Percentiles rank a stretch among this genome's conserved stretches.
phyloP scores from a whole-genome alignment of 2,888 invertebrate species.

The Dryococelus australis region DNA sequence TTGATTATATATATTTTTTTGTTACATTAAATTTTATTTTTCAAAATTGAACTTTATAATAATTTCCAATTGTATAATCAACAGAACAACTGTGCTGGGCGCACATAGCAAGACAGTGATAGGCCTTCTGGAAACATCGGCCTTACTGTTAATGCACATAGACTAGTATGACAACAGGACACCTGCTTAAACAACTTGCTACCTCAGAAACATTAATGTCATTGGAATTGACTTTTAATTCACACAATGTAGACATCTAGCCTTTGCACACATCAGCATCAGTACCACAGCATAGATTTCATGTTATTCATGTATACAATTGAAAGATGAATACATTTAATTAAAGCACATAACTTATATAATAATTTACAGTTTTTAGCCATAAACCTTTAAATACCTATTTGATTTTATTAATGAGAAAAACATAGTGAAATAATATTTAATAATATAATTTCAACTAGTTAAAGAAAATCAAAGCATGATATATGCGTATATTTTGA shows the following conservation, averaged over 20 bases:
- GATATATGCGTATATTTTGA: too few relatives aligned
- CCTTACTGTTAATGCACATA: background rate
- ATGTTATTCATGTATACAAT: too few relatives aligned
- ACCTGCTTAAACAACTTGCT: background rate
- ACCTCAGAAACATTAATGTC: background rate
- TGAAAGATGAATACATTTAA: background rate
- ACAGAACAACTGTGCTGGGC: background rate
- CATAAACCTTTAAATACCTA: background rate
- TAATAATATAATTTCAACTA: too few relatives aligned
- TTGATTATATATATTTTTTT: background rate
- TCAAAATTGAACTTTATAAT: background rate
- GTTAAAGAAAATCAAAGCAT: too few relatives aligned
- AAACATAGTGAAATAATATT: too few relatives aligned
- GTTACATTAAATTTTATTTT: background rate
- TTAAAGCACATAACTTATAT: background rate
- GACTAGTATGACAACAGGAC: background rate
- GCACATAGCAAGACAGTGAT: slow-evolving; percentile 7
- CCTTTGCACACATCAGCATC: background rate
- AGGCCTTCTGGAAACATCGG: background rate
- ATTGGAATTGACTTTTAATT: background rate
- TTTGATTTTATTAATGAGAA: background rate
- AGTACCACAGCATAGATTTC: background rate
- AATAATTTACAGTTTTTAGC: background rate
- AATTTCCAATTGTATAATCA: background rate
- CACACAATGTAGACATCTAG: background rate